Evolutionary conservation across 2,888 invertebrate genomes (phyloP), one percentile per base, ranked within the genome.

Genomic region (Ophraella communa): DNA sequence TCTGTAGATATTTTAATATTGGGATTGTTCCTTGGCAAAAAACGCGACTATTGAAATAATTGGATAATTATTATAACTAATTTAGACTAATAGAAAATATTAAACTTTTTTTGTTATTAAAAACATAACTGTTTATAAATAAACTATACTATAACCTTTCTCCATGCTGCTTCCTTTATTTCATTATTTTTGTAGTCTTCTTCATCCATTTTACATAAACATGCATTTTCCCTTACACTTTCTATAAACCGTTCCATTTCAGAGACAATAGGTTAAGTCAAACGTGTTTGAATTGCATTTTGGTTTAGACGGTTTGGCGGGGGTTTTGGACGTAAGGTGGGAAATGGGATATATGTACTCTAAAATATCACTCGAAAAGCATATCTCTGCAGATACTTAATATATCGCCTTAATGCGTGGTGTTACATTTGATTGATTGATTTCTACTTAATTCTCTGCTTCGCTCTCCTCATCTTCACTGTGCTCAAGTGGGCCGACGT

Each of bases 171-270:
- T 30, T 62, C 51, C 53, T 62, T 62, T 20, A 62, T 44, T 62
- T 51, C 42, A 57, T 62, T 62, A 23, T 56, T 55, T 56, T 62
- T 62, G 39, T 62, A 62, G 14, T 45, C 56, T 21, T 62, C 45
- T 30, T 17, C 27, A 62, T 56, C 57, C n/a, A 55, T 21, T 55
- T 45, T 55, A 54, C 62, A 62, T 21, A 55, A 30, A 49, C 62
- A 62, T 33, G 51, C 35, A 55, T 55, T 39, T 47, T 62, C 44
- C 44, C 54, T 62, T 27, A 62, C 62, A 17, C 55, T 62, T 55
- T 55, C 47, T 8, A 62, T 62, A 17, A 62, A 62, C 30, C 42
- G 45, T 62, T 55, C 47, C 62, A 62, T 62, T 27, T 42, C 18
- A 44, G 20, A 44, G 44, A 20, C 44, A 44, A 44, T 20, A 44